Evolutionary conservation across 2,797 vertebrate species (phyloP), one percentile per base, ranked within the genome.

Genomic region (Danionella dracula): DNA sequence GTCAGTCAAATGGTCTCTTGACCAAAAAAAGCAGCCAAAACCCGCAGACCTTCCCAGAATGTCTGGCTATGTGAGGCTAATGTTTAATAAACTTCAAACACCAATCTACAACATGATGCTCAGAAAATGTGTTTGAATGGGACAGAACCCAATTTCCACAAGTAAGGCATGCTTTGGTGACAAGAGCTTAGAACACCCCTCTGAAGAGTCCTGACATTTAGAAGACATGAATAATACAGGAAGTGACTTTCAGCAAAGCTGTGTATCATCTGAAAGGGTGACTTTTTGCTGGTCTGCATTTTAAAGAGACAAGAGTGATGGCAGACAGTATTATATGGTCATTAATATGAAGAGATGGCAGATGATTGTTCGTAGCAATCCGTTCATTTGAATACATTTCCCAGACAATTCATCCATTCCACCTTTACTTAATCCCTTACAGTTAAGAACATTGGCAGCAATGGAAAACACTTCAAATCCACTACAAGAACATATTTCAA

Each of bases 281-380:
- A 50, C 44, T 66, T 55, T 49, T 27, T 16, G 6, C 57, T 8
- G 16, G 16, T 48, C 19, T 57, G 61, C 8, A 48, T 42, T 56
- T 63, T 12, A 45, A 46, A 48, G 48, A 68, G 10, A 67, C 54
- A 38, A 29, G 73, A 79, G 78, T 64, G 31, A 51, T 50, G 27
- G 70, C 45, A 23, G 67, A 77, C 65, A 54, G 70, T 79, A 78
- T 40, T 19, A 72, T 74, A 73, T 58, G 71, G 75, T 54, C 79
- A 79, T 84, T 81, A 77, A 73, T 72, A 29, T 35, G 21, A 40
- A 16, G 69, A 59, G 75, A 81, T 79, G 76, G 75, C 78, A 73
- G 75, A 60, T 13, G 38, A 29, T 13, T 41, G 5, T 12, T 19
- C 2, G 10, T 29, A 1, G 8, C 10, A 9, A 21, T 21, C 42